phyloP scores from a whole-genome alignment of 2,797 vertebrate genomes.

The Tragopan temminckii region DNA sequence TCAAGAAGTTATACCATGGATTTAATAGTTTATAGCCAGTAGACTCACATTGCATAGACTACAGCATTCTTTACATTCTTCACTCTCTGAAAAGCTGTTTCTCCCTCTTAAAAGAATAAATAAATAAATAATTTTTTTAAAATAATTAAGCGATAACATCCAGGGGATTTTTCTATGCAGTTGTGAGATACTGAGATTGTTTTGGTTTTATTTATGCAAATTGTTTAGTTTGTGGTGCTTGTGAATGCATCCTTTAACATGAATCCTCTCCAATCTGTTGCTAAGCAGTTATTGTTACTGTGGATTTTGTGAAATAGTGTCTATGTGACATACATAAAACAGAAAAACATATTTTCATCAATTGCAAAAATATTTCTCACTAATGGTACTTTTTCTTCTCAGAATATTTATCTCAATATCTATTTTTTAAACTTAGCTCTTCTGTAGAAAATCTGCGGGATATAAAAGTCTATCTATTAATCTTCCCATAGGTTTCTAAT shows the following conservation, averaged over 20 bases:
- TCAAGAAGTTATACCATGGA: neutral
- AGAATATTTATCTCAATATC: conserved; percentile 35
- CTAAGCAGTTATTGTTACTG: neutral
- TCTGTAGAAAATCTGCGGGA: neutral
- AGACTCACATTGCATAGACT: neutral
- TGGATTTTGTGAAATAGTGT: neutral
- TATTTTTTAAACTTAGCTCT: conserved; percentile 45
- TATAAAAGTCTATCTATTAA: conserved; percentile 29
- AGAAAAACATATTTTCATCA: neutral
- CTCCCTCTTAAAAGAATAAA: neutral
- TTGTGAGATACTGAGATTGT: neutral
- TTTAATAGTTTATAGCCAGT: neutral
- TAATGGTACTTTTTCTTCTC: conserved; percentile 11
- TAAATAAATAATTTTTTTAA: neutral
- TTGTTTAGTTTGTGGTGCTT: neutral
- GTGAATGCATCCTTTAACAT: neutral
- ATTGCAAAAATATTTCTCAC: neutral
- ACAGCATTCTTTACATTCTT: neutral
- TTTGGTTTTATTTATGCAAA: neutral
- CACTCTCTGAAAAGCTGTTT: neutral
- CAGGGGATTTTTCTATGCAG: neutral
- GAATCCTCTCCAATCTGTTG: conserved; percentile 23
- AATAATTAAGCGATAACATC: neutral
- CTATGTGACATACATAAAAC: neutral
- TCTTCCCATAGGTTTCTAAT: conserved; percentile 47